Evolutionary conservation across 2,888 invertebrate species (phyloP), one percentile per base, ranked within the genome.

Genomic region (Plebejus anna): DNA sequence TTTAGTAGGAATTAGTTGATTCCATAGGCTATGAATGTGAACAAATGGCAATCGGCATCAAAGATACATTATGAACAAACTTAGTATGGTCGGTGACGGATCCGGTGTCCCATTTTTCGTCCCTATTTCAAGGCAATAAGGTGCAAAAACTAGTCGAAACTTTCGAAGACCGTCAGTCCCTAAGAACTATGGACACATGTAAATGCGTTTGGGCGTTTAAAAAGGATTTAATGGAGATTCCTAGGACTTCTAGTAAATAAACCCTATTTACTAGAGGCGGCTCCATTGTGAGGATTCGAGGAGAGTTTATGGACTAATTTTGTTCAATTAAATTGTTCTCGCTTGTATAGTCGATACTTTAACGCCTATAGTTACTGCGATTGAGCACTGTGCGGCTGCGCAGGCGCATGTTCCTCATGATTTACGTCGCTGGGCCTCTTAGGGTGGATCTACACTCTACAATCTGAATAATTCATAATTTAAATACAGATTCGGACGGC

Each of bases 281-380:
- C 91, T 92, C 92, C 91, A 92, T 93, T 94, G 93, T 93, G 86
- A 84, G 77, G 81, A 86, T 86, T 90, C 90, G 90, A 90, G 87
- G 85, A 81, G 83, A 90, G 84, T 94, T 94, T 94, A 94, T 93
- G 90, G 91, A 91, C 91, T 93, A 93, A 93, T 93, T 93, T 93
- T 89, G 90, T 92, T 91, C 93, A 92, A 93, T 93, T 92, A 92
- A 92, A 92, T 90, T 90, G 91, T 92, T 91, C 88, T 83, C 83
- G 83, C 86, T 83, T 80, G 85, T 84, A 82, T 84, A 82, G 79
- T 82, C 83, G 82, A 85, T 86, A 85, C 88, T 90, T 91, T 89
- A 90, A 88, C 91, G 89, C 90, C 86, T 88, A 55, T 55, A 90
- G 87, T 90, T 90, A 91, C 89, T 87, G 89, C 88, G 88, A 90